phyloP scores from a whole-genome alignment of 2,113 vertebrate species.

The Oryzias melastigma region DNA sequence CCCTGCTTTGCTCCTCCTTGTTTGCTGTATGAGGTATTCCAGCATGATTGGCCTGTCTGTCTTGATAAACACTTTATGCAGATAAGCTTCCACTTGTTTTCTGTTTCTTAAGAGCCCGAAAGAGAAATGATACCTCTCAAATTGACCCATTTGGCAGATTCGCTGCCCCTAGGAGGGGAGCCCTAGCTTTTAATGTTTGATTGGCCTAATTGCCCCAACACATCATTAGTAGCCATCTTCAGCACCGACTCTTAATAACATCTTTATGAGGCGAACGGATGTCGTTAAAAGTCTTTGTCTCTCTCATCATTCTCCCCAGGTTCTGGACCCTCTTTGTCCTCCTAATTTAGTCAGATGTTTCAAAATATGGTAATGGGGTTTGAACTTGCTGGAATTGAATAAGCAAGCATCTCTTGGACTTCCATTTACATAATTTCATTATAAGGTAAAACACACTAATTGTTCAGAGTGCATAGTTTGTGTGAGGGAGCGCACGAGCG shows the following conservation, averaged over 20 bases:
- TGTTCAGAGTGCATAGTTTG: conserved; percentile 61
- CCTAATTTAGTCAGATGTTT: conserved; percentile 99
- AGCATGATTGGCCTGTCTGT: conserved; percentile 82
- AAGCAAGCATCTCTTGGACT: conserved; percentile 84
- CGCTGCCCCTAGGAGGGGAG: conserved; percentile 93
- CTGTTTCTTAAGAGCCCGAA: conserved; percentile 71
- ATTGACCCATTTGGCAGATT: conserved; percentile 99
- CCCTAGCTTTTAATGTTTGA: conserved; percentile 98
- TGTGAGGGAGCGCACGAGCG: conserved; percentile 36
- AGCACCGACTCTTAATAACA: conserved; percentile 97
- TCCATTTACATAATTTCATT: conserved; percentile 99
- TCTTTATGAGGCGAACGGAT: conserved; percentile 94
- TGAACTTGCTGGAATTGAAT: conserved; percentile 90
- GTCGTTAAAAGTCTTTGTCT: conserved; percentile 80
- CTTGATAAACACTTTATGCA: conserved; percentile 90
- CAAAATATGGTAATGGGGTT: conserved; percentile 96
- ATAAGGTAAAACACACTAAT: conserved; percentile 91
- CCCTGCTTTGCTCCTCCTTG: conserved; percentile 28
- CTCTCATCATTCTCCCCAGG: conserved; percentile 67
- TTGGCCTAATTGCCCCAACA: conserved; percentile 99
- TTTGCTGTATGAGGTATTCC: conserved; percentile 76
- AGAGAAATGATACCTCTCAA: conserved; percentile 97
- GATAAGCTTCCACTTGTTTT: conserved; percentile 89
- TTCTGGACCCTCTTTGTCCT: conserved; percentile 61
- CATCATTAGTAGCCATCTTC: conserved; percentile 98